A percentile compares a stretch with the other conserved stretches of the same genome.
phyloP scores from a whole-genome alignment of 2,888 invertebrate species.

The Acheta domesticus region DNA sequence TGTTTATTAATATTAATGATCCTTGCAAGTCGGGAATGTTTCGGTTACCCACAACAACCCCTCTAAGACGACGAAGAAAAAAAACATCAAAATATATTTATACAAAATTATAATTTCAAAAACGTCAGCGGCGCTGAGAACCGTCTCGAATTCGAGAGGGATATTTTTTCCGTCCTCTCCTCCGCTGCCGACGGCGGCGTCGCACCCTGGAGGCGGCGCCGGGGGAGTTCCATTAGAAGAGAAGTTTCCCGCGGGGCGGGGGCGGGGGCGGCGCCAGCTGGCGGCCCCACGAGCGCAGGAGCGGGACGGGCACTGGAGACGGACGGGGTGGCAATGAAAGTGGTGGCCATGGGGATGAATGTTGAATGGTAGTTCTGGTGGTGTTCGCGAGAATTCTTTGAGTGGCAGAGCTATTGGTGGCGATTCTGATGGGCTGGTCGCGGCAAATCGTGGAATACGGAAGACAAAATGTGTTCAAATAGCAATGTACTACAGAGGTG shows the following conservation, averaged over 20 bases:
- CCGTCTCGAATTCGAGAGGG: background rate
- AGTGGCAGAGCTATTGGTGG: too few species aligned
- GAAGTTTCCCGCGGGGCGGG: background rate
- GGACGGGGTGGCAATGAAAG: background rate
- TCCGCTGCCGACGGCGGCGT: background rate
- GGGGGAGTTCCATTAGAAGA: slow-evolving; percentile 3
- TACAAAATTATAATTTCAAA: slow-evolving; percentile 1
- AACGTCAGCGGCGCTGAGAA: background rate
- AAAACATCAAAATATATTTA: background rate
- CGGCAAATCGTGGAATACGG: too few species aligned
- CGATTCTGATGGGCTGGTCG: too few species aligned
- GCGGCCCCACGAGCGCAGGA: background rate
- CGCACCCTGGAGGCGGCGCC: background rate
- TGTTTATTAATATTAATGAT: slow-evolving; percentile 10
- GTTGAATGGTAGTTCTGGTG: too few species aligned
- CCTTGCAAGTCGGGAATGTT: background rate
- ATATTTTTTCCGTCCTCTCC: background rate
- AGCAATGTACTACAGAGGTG: too few species aligned
- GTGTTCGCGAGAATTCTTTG: too few species aligned
- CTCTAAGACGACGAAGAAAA: background rate
- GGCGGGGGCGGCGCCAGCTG: background rate
- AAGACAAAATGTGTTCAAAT: too few species aligned
- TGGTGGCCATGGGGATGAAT: too few species aligned
- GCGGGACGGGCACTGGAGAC: background rate
- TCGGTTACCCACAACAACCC: background rate